These are phyloP conservation scores for Chelon labrosus DNA, from an alignment of 2,797 vertebrate species.

Conservation along the genomic window DNA sequence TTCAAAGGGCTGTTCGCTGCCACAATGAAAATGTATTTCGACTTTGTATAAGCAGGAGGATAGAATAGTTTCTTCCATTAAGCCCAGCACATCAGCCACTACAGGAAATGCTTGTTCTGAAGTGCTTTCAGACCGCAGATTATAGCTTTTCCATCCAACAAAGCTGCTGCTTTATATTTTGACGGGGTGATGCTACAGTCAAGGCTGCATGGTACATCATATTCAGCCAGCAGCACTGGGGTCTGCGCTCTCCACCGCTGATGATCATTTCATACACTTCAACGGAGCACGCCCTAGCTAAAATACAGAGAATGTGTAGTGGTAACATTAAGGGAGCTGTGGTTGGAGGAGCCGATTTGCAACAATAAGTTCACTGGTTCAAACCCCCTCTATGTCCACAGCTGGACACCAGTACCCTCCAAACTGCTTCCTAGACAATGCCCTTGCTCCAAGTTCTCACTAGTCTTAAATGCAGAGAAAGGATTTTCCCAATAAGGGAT, in stretches of 20 bases:
- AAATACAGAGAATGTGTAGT: neutral
- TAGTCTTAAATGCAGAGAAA: too few species aligned
- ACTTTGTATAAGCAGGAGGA: neutral
- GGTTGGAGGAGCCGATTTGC: too few species aligned
- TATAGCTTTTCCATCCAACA: neutral
- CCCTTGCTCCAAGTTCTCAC: too few species aligned
- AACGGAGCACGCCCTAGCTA: neutral
- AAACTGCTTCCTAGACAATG: too few species aligned
- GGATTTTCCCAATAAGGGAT: too few species aligned
- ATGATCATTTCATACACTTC: neutral
- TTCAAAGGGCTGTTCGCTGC: constrained; percentile 4
- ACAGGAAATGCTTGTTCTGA: constrained; percentile 12
- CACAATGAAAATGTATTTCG: constrained; percentile 4
- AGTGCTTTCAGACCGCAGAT: constrained; percentile 12
- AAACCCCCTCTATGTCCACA: too few species aligned
- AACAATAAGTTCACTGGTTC: too few species aligned
- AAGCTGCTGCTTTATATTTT: neutral
- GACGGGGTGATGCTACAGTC: neutral
- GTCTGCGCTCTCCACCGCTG: too few species aligned
- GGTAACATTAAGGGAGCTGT: too few species aligned
- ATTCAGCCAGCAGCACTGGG: neutral
- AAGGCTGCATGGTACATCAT: neutral
- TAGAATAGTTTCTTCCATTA: neutral
- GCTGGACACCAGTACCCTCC: too few species aligned
- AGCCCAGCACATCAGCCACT: neutral